Conservation (phyloP, 2,888 invertebrate species). For the Caenorhabditis sp. region DNA sequence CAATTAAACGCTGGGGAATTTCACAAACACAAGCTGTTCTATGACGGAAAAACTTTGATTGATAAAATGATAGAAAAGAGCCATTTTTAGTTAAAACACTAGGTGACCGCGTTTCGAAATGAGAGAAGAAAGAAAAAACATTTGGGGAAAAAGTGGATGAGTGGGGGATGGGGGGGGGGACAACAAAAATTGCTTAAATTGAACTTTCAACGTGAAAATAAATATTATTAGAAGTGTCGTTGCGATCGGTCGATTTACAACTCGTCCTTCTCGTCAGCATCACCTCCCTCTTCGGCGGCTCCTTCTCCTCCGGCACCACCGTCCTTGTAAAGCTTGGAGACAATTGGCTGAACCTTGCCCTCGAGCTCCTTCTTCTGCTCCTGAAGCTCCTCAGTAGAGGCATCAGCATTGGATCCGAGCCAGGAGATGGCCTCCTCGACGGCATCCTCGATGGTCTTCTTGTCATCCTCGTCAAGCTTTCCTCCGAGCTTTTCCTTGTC, state of each 20-base stretch:
- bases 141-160: conserved; percentile 25
- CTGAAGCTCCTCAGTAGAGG: conserved; percentile 86
- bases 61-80: conserved; percentile 30
- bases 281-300: conserved; percentile 57
- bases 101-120: conserved; percentile 66
- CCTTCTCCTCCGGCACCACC: conserved; percentile 67
- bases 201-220: conserved; percentile 46
- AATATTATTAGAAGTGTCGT: conserved; percentile 28
- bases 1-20: conserved; percentile 50
- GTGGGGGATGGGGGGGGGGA: conserved; percentile 1
- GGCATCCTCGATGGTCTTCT: conserved; percentile 94
- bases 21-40: conserved; percentile 51
- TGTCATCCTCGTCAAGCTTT: conserved; percentile 91
- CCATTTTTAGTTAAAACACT: conserved; percentile 64
- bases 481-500: conserved; percentile 98
- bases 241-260: conserved; percentile 70
- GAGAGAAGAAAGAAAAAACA: conserved; percentile 46
- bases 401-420: conserved; percentile 92
- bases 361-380: conserved; percentile 90
- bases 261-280: conserved; percentile 80
- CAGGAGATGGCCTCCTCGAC: conserved; percentile 98
- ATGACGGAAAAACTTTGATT: conserved; percentile 15
- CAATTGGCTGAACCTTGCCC: conserved; percentile 96
- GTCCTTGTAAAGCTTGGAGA: conserved; percentile 92
- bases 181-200: conserved; percentile 18